Percentiles rank a stretch among this genome's conserved stretches.
These are phyloP conservation scores for Conger conger DNA, from an alignment of 2,113 vertebrate species.

Conservation along the genomic window DNA sequence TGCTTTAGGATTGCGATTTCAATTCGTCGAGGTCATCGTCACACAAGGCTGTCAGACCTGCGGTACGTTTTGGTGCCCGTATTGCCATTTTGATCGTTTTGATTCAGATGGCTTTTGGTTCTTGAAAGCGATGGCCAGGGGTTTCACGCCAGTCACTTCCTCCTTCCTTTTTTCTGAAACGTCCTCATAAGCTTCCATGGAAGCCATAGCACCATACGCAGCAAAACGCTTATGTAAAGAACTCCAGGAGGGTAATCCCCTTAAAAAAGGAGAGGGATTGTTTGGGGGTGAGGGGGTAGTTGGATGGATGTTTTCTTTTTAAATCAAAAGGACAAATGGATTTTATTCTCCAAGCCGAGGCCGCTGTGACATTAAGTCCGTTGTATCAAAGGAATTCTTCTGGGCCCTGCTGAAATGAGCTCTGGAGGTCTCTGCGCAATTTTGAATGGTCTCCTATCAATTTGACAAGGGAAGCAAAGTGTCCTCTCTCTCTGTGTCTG, in stretches of 20 bases:
- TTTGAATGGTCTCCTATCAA: constrained; percentile 28
- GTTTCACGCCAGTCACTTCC: not conserved
- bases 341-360: constrained; percentile 13
- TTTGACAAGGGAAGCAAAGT: constrained; percentile 20
- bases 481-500: not conserved
- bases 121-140: not conserved
- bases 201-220: not conserved
- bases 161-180: not conserved
- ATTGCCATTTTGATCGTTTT: not conserved
- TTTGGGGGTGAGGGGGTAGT: not conserved
- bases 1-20: not conserved
- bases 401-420: constrained; percentile 29
- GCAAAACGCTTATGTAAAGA: constrained; percentile 4
- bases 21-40: not conserved
- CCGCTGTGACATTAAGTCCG: constrained; percentile 29
- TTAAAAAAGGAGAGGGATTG: constrained; percentile 12
- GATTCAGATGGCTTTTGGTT: not conserved
- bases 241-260: not conserved
- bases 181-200: constrained; percentile 15
- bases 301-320: constrained; percentile 14
- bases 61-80: not conserved
- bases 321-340: constrained; percentile 21
- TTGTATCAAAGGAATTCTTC: constrained; percentile 31
- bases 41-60: not conserved
- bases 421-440: constrained; percentile 33